These are phyloP conservation scores for Ploceus nigricollis DNA, from an alignment of 2,113 vertebrate genomes.

Conservation along the genomic window DNA sequence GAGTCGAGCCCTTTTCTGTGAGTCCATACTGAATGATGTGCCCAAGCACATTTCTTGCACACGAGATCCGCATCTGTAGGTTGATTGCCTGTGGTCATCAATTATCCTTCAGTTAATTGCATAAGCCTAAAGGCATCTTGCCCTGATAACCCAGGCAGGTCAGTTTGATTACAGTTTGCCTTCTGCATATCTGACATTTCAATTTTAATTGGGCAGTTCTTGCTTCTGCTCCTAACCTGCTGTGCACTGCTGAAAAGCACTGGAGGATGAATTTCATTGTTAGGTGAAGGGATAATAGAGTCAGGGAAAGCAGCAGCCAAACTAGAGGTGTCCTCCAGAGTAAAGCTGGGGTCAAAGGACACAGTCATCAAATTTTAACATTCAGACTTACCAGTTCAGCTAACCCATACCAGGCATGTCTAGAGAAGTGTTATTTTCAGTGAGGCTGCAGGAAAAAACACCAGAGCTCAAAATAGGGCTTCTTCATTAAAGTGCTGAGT, in stretches of 20 bases:
- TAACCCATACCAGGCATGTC: neutral
- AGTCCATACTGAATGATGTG: neutral
- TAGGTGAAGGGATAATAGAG: neutral
- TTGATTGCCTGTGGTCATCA: slow-evolving; percentile 28
- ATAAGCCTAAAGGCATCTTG: neutral
- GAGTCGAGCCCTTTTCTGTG: neutral
- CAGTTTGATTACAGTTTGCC: slow-evolving; percentile 6
- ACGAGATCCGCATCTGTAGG: neutral
- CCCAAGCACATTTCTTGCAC: neutral
- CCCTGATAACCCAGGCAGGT: neutral
- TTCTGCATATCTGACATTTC: slow-evolving; percentile 26
- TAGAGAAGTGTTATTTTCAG: neutral
- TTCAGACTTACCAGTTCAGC: neutral
- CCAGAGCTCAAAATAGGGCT: neutral
- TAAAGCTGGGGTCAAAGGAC: neutral
- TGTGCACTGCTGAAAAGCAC: slow-evolving; percentile 14
- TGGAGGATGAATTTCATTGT: slow-evolving; percentile 9
- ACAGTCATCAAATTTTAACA: neutral
- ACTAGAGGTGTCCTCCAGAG: neutral
- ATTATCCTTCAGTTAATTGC: neutral
- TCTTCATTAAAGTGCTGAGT: neutral
- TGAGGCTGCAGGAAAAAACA: neutral
- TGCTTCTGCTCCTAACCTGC: slow-evolving; percentile 4
- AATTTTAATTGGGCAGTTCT: slow-evolving; percentile 28
- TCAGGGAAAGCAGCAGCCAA: neutral